Evolutionary conservation across 2,113 vertebrate species (phyloP).

Genomic region (Nematolebias whitei): DNA sequence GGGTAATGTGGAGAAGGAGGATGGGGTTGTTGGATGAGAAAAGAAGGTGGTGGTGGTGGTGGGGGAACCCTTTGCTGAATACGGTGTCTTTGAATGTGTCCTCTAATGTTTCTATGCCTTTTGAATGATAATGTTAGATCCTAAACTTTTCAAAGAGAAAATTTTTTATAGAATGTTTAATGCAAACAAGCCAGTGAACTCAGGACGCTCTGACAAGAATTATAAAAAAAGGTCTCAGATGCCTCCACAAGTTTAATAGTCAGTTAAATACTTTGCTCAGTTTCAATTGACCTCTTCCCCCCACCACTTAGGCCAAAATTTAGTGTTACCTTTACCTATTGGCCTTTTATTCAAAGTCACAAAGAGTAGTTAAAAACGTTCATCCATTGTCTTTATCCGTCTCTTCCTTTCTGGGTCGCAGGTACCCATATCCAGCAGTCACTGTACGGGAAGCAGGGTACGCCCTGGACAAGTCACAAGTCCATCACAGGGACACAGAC

Average conservation of each 20-base stretch:
- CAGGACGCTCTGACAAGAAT: neutral
- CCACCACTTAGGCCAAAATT: no score
- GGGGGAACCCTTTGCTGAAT: constrained; percentile 32
- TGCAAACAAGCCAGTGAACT: neutral
- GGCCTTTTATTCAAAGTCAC: no score
- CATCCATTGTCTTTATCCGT: no score
- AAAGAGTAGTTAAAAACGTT: no score
- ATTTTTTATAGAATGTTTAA: neutral
- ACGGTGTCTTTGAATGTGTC: constrained; percentile 64
- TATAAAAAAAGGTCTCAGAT: neutral
- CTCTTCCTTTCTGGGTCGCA: no score
- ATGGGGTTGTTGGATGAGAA: constrained; percentile 13
- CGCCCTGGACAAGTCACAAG: no score
- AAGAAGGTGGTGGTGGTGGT: constrained; percentile 6
- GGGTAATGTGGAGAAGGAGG: constrained; percentile 27
- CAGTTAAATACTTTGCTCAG: no score
- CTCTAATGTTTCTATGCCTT: constrained; percentile 56
- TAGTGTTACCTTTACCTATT: no score
- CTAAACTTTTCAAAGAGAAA: constrained; percentile 37
- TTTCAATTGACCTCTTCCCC: no score
- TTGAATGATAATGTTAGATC: constrained; percentile 24
- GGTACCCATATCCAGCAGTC: no score
- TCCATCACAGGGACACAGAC: no score
- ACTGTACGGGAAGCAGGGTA: no score
- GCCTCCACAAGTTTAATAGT: neutral